Conservation (phyloP, 2,888 invertebrate genomes). For the Congeria kusceri region DNA sequence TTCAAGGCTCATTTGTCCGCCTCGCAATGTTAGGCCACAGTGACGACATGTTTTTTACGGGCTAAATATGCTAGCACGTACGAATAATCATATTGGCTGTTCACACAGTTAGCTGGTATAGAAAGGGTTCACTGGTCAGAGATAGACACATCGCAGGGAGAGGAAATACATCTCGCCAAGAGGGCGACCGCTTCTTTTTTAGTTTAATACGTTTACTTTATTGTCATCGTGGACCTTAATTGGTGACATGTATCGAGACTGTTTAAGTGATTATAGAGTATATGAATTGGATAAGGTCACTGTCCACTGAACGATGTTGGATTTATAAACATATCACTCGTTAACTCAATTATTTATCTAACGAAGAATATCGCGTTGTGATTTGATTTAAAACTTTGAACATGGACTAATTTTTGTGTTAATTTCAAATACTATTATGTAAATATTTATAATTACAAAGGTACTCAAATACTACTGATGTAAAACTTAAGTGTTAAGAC, state of each 20-base stretch:
- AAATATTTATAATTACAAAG: too few species aligned
- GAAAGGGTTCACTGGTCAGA: constrained; percentile 62
- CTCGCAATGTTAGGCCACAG: constrained; percentile 63
- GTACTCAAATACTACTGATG: too few species aligned
- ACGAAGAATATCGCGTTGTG: too few species aligned
- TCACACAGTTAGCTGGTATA: constrained; percentile 61
- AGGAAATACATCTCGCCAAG: constrained; percentile 65
- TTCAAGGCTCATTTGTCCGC: constrained; percentile 61
- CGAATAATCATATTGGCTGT: constrained; percentile 65
- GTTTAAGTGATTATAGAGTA: constrained; percentile 15
- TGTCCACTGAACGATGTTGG: constrained; percentile 43
- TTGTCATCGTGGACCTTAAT: constrained; percentile 33
- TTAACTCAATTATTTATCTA: too few species aligned
- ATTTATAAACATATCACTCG: constrained; percentile 29
- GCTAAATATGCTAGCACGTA: constrained; percentile 66
- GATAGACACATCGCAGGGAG: constrained; percentile 54
- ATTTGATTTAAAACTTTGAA: too few species aligned
- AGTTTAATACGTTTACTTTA: not conserved
- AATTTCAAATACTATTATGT: too few species aligned
- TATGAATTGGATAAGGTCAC: constrained; percentile 56
- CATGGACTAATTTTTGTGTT: too few species aligned
- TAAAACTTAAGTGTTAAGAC: not conserved
- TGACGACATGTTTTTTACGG: constrained; percentile 67
- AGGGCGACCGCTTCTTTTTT: constrained; percentile 51
- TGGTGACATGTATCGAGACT: constrained; percentile 13